Evolutionary conservation across 2,113 vertebrate species (phyloP).

Genomic region (Ictidomys tridecemlineatus): DNA sequence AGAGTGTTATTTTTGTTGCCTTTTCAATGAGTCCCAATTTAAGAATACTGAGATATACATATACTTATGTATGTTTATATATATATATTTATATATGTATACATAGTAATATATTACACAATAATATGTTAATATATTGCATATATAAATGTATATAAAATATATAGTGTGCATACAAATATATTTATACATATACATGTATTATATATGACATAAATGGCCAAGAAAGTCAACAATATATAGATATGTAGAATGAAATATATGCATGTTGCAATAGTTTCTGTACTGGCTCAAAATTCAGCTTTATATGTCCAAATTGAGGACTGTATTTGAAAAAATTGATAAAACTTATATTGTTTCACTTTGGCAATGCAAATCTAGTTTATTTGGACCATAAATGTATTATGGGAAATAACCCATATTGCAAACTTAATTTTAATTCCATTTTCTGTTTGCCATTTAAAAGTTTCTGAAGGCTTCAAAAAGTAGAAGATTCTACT

Average conservation of each 20-base stretch:
- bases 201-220: not conserved
- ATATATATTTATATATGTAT: not conserved
- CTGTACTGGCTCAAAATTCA: not conserved
- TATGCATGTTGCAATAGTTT: not conserved
- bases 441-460: not conserved
- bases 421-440: not conserved
- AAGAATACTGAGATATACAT: not conserved
- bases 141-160: not conserved
- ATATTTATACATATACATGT: not conserved
- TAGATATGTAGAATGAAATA: not conserved
- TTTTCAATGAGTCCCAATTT: not conserved
- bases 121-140: too few species aligned
- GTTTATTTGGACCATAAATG: not conserved
- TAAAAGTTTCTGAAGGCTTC: not conserved
- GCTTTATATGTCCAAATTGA: slow-evolving; percentile 8
- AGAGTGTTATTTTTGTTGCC: not conserved
- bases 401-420: not conserved
- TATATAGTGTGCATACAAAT: not conserved
- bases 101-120: too few species aligned
- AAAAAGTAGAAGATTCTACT: slow-evolving; percentile 8
- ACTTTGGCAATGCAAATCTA: not conserved
- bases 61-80: not conserved
- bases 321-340: not conserved
- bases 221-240: not conserved
- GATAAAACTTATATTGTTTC: not conserved